A percentile compares a stretch with the other conserved stretches of the same genome.
These are phyloP conservation scores for Julus scandinavius DNA, from an alignment of 2,888 invertebrate genomes.

Conservation along the genomic window DNA sequence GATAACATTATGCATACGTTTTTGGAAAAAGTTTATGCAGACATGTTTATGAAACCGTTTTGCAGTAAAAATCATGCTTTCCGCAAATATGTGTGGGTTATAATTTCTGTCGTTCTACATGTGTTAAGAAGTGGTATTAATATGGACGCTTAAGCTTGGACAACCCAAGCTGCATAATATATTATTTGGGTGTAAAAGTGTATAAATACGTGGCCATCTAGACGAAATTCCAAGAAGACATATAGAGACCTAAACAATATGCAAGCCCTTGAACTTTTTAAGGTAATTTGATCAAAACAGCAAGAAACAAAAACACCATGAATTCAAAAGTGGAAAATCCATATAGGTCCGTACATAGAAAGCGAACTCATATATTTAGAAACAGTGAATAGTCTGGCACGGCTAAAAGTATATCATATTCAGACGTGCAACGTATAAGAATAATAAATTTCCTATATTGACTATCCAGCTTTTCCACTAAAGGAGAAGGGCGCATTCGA, in stretches of 20 bases:
- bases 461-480: constrained; percentile 3
- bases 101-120: no score
- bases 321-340: not conserved
- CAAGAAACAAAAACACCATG: not conserved
- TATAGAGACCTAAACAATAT: not conserved
- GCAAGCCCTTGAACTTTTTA: constrained; percentile 6
- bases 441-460: constrained; percentile 18
- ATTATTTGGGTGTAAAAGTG: no score
- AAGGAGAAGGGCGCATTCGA: constrained; percentile 18
- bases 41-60: no score
- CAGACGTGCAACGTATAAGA: constrained; percentile 5
- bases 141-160: no score
- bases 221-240: not conserved
- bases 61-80: no score
- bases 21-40: no score
- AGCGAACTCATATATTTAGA: not conserved
- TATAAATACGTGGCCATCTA: not conserved
- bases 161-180: no score
- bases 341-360: not conserved
- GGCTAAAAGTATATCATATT: constrained; percentile 4
- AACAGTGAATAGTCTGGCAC: constrained; percentile 1
- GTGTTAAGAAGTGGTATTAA: no score
- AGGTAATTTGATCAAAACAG: not conserved
- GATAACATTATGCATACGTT: no score
- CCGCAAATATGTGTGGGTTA: no score